phyloP scores from a whole-genome alignment of 2,888 invertebrate genomes.

The Stenurella melanura region DNA sequence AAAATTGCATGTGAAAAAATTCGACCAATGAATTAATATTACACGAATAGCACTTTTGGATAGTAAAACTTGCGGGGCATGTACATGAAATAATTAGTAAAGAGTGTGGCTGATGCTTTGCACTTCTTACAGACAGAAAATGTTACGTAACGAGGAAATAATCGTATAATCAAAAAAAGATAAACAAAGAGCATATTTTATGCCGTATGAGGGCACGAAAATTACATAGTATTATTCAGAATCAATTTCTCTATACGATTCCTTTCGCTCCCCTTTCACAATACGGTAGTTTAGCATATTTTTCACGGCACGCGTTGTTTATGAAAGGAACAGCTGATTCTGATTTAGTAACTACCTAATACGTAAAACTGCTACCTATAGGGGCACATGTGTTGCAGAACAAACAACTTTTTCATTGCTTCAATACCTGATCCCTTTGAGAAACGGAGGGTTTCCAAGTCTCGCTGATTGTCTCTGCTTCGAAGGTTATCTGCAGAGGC shows the following conservation, averaged over 20 bases:
- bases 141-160: not conserved
- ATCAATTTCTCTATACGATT: conserved; percentile 47
- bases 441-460: conserved; percentile 28
- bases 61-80: too few relatives aligned
- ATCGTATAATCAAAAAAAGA: not conserved
- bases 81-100: too few relatives aligned
- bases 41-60: too few relatives aligned
- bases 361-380: conserved; percentile 54
- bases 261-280: conserved; percentile 52
- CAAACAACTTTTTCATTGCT: conserved; percentile 66
- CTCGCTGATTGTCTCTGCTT: conserved; percentile 34
- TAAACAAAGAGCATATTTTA: not conserved
- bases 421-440: conserved; percentile 63
- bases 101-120: too few relatives aligned
- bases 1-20: too few relatives aligned
- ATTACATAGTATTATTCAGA: conserved; percentile 47
- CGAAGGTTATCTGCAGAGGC: conserved; percentile 34
- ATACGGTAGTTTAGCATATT: conserved; percentile 60
- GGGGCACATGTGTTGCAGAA: conserved; percentile 65
- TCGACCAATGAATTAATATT: too few relatives aligned
- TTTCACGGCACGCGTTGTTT: conserved; percentile 60
- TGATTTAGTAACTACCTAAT: conserved; percentile 61
- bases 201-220: conserved; percentile 6
- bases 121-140: not conserved
- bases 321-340: conserved; percentile 65